phyloP scores from a whole-genome alignment of 2,888 invertebrate species.

The Cheilosia urbana region DNA sequence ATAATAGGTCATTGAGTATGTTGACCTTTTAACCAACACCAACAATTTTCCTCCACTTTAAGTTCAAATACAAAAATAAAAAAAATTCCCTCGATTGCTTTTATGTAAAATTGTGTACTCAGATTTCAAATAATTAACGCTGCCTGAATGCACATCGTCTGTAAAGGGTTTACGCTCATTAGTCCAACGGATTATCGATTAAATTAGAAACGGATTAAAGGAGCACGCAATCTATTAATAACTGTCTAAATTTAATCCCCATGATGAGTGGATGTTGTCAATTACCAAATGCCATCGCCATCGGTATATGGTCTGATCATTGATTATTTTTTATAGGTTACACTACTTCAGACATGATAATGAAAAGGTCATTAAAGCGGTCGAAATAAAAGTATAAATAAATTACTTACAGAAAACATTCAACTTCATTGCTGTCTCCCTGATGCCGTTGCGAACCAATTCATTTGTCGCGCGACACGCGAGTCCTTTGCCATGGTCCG shows the following conservation, averaged over 20 bases:
- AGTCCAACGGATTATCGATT: constrained; percentile 47
- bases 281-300: background rate
- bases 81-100: background rate
- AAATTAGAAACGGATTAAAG: constrained; percentile 45
- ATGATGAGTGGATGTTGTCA: constrained; percentile 12
- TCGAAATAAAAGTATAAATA: constrained; percentile 57
- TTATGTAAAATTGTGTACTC: constrained; percentile 20
- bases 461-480: constrained; percentile 93
- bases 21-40: too few species aligned
- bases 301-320: too few species aligned
- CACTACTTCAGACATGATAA: background rate
- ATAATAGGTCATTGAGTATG: too few species aligned
- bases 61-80: too few species aligned
- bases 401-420: constrained; percentile 94
- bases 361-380: background rate
- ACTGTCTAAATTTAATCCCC: constrained; percentile 40
- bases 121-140: constrained; percentile 34
- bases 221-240: constrained; percentile 45
- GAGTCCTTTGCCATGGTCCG: constrained; percentile 91
- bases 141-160: constrained; percentile 17
- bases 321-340: too few species aligned
- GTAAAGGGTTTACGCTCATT: constrained; percentile 4
- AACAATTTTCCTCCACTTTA: too few species aligned
- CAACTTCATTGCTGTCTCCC: constrained; percentile 92
- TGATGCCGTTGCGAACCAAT: constrained; percentile 88